Evolutionary conservation across 2,113 vertebrate species (phyloP), one percentile per base, ranked within the genome.

Genomic region (Cyanistes caeruleus): DNA sequence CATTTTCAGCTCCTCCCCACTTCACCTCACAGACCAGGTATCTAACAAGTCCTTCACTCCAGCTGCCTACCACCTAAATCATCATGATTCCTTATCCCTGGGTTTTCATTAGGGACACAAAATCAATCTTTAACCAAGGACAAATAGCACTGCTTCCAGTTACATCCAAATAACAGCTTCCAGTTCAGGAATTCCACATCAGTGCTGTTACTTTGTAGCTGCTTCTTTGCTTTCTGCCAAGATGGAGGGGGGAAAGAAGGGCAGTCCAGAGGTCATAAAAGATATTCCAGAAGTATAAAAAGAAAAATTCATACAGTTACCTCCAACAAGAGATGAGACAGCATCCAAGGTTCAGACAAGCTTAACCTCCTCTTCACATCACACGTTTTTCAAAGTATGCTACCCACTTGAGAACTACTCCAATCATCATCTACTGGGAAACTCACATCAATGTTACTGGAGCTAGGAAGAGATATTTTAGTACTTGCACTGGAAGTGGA

Each of bases 71-170:
- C 18, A 35, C 27, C 74, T 59, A 59, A 46, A 87, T 44, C 55
- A 86, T 79, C 35, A 51, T 2, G 0, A 73, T 51, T 56, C 58
- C 60, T 62, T 44, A 70, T 37, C 51, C 51, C 18, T 23, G 35
- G n/a, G 16, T 74, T 89, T 81, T 87, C 56, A n/a, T 84, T 51
- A 64, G 58, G 67, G 67, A 63, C 27, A n/a, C n/a, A 59, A 93
- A 96, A 92, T 81, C 74, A 85, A 43, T 85, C 77, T 95, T 94
- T 74, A 95, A 74, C 87, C 59, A 75, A 90, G 87, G 80, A 80
- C 62, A 91, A 79, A 77, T 23, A 87, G 44, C 76, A 60, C 14
- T 84, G 53, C 53, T 94, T 91, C 85, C 90, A 92, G 58, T 75
- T 87, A 85, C 28, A 72, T 74, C 84, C 55, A 77, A 89, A 44